These are phyloP conservation scores for Ceratosolen fusciceps DNA, from an alignment of 1,140 invertebrate genomes.

Conservation along the genomic window DNA sequence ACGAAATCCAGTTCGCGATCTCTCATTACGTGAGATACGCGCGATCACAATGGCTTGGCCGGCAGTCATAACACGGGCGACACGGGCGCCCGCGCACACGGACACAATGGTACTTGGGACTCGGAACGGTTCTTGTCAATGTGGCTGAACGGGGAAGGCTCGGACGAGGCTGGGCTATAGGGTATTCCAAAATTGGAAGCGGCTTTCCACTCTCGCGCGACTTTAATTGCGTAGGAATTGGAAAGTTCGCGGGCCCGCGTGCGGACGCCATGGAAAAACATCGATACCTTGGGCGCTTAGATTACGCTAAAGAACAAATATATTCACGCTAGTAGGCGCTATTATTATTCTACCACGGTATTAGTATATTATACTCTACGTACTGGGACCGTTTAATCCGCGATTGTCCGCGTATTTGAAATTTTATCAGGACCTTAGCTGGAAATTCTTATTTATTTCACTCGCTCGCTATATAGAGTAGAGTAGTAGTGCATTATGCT, in stretches of 20 bases:
- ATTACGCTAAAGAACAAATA: too few species aligned
- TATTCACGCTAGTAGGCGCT: too few species aligned
- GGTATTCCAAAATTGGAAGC: neutral
- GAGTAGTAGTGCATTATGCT: too few species aligned
- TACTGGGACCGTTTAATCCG: too few species aligned
- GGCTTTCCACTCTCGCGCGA: neutral
- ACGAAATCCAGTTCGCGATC: constrained; percentile 27
- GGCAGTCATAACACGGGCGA: constrained; percentile 26
- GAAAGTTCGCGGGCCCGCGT: neutral
- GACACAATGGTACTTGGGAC: constrained; percentile 7
- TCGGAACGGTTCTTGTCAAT: neutral
- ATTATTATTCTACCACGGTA: too few species aligned
- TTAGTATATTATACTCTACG: too few species aligned
- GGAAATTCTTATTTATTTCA: too few species aligned
- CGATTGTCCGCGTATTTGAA: too few species aligned
- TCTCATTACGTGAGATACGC: constrained; percentile 31
- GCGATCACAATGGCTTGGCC: constrained; percentile 1
- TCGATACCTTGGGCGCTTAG: neutral
- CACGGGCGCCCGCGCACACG: too few species aligned
- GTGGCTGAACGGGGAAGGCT: neutral
- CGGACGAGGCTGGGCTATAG: neutral
- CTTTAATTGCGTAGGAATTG: neutral
- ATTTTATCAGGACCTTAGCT: too few species aligned
- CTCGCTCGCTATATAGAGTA: too few species aligned
- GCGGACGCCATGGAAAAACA: neutral